Evolutionary conservation across 1,140 invertebrate genomes (phyloP).

Genomic region (Octopus sinensis): DNA sequence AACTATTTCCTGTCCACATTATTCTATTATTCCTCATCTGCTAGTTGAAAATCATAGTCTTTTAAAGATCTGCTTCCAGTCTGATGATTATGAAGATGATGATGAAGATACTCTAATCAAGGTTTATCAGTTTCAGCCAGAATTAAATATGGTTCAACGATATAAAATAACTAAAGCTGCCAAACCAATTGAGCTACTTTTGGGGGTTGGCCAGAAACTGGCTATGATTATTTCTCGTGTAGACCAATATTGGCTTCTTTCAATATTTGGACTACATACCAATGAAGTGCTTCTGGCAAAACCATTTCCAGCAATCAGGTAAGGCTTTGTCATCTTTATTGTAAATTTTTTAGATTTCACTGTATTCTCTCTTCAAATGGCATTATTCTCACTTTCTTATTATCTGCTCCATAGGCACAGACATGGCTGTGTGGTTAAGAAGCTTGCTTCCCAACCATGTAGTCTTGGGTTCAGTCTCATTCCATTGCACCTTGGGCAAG

Average conservation of each 20-base stretch:
- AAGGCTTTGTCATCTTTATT: neutral
- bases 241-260: neutral
- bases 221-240: conserved; percentile 7
- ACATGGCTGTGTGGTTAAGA: too few relatives aligned
- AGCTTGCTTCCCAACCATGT: too few relatives aligned
- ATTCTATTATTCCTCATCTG: neutral
- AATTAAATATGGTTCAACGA: neutral
- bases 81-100: neutral
- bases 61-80: neutral
- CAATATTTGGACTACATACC: conserved; percentile 13
- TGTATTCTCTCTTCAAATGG: too few relatives aligned
- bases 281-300: neutral
- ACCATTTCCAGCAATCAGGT: neutral
- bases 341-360: too few relatives aligned
- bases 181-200: neutral
- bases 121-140: neutral
- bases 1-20: neutral
- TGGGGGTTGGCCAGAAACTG: conserved; percentile 18
- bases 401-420: too few relatives aligned
- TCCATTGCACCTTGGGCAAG: too few relatives aligned
- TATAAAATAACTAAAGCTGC: neutral
- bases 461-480: too few relatives aligned
- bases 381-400: too few relatives aligned
- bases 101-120: neutral
- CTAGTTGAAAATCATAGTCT: neutral